Conservation (phyloP, 2,113 vertebrate genomes). For the Turdus rufiventris region DNA sequence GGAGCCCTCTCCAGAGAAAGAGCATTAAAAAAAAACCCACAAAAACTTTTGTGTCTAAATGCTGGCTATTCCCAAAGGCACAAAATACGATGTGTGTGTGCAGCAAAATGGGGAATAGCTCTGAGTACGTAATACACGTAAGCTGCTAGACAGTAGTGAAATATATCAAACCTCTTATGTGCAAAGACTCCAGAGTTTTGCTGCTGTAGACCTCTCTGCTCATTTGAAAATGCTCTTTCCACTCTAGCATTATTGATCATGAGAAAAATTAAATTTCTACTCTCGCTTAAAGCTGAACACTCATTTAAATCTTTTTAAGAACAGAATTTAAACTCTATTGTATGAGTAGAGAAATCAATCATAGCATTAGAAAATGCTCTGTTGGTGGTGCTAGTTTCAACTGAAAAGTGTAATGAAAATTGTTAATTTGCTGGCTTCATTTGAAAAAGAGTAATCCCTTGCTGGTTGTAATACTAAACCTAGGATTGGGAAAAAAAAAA, state of each 20-base stretch:
- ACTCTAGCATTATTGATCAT: neutral
- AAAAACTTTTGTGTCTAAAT: neutral
- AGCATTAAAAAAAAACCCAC: neutral
- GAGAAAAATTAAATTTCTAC: neutral
- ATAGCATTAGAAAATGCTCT: neutral
- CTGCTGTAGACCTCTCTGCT: neutral
- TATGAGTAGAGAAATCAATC: neutral
- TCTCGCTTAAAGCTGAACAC: neutral
- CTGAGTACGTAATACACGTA: neutral
- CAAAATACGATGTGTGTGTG: neutral
- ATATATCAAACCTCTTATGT: neutral
- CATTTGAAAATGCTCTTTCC: constrained; percentile 19
- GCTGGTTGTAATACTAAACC: neutral
- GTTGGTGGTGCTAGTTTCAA: neutral
- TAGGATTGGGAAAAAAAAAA: neutral
- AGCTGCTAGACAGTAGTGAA: neutral
- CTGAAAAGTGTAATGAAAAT: neutral
- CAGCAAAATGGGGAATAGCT: neutral
- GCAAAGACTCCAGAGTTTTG: neutral
- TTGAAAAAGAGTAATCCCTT: neutral
- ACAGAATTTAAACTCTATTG: neutral
- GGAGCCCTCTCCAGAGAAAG: neutral
- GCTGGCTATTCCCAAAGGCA: neutral
- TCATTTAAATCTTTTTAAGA: neutral
- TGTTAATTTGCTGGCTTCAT: neutral